phyloP scores from a whole-genome alignment of 2,797 vertebrate species.

The Ficedula albicollis region DNA sequence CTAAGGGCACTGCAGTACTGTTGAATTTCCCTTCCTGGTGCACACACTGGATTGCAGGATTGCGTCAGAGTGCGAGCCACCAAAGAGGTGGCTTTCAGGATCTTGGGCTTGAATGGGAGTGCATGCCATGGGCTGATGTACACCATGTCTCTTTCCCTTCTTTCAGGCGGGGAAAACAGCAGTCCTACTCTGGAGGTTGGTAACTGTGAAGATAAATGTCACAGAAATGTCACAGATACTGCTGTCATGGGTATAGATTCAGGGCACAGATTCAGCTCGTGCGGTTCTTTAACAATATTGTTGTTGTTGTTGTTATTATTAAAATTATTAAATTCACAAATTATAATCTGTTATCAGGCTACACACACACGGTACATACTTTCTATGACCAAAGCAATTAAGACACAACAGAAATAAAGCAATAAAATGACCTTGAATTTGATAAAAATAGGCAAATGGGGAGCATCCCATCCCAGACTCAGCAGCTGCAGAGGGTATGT shows the following conservation, averaged over 20 bases:
- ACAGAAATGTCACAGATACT: not conserved
- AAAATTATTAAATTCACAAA: not conserved
- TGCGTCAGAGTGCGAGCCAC: not conserved
- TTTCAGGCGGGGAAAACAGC: not conserved
- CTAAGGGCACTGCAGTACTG: not conserved
- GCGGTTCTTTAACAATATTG: not conserved
- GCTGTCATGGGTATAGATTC: not conserved
- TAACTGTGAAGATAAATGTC: not conserved
- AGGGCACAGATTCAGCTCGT: not conserved
- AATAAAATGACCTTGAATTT: not conserved
- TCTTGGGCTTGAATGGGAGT: not conserved
- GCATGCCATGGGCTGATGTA: not conserved
- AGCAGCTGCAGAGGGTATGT: not conserved
- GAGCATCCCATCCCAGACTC: not conserved
- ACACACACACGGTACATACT: not conserved
- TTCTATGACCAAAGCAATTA: not conserved
- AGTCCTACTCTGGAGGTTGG: not conserved
- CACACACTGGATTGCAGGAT: not conserved
- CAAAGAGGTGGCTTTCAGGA: not conserved
- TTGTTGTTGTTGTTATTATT: not conserved
- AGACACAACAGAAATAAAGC: not conserved
- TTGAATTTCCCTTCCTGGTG: not conserved
- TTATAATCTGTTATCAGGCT: not conserved
- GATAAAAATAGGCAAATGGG: not conserved
- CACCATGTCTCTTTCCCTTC: fast-evolving